phyloP scores from a whole-genome alignment of 2,113 vertebrate species.

The Hippocampus zosterae region DNA sequence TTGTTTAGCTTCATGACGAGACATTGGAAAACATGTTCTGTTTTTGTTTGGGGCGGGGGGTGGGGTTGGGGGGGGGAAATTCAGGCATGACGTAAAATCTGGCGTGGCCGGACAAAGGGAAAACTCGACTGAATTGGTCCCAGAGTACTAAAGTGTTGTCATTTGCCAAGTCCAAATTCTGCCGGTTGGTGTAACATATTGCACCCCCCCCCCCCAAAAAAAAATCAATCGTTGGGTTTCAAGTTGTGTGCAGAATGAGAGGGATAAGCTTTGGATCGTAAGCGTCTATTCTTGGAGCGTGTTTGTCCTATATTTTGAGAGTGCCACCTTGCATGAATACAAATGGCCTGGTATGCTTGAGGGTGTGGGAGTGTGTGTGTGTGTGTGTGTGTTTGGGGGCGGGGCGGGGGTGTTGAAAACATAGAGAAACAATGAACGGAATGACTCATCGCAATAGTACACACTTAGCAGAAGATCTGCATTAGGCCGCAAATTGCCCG shows the following conservation, averaged over 20 bases:
- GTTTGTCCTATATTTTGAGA: constrained; percentile 53
- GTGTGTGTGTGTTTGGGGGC: too few species aligned
- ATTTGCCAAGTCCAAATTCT: constrained; percentile 45
- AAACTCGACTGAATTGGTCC: constrained; percentile 37
- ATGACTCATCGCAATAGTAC: background rate
- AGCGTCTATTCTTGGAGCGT: constrained; percentile 55
- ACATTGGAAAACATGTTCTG: constrained; percentile 7
- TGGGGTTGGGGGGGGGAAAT: too few species aligned
- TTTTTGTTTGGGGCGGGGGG: background rate
- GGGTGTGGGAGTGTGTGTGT: background rate
- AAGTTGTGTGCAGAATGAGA: constrained; percentile 38
- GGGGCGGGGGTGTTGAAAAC: constrained; percentile 13
- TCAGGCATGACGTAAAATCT: constrained; percentile 51
- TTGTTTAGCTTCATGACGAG: constrained; percentile 11
- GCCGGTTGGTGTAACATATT: constrained; percentile 48
- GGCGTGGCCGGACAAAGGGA: constrained; percentile 20
- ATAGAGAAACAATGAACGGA: background rate
- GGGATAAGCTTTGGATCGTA: constrained; percentile 43
- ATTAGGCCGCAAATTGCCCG: constrained; percentile 45
- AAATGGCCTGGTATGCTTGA: constrained; percentile 9
- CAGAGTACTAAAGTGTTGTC: constrained; percentile 25
- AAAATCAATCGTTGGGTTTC: constrained; percentile 47
- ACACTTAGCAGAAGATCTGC: constrained; percentile 7
- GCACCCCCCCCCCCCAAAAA: too few species aligned
- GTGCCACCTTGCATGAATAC: constrained; percentile 39